Evolutionary conservation across 2,113 vertebrate species (phyloP), one percentile per base, ranked within the genome.

Genomic region (Ameiurus melas): DNA sequence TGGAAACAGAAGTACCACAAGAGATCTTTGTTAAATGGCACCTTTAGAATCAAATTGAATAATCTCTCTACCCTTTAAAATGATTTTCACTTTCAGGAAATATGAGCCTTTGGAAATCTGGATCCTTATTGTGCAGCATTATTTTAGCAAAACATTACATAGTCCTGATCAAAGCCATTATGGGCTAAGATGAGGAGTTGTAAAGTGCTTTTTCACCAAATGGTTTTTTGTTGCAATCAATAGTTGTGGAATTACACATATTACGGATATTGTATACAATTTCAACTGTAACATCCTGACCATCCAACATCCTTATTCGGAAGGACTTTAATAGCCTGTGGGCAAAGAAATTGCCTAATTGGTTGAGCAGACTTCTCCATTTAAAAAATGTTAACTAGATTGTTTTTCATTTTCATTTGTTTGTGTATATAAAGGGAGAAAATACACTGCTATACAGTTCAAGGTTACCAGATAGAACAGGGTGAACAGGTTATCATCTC

Each of bases 401-500:
- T 13, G 0, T 47, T 77, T 77, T 47, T 77, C 1, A 73, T 73
- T 73, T 55, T 16, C 27, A 84, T 70, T 47, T 62, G 71, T 78
- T 39, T 43, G 0, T 77, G 8, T 85, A 25, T 43, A 58, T 79
- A 27, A 60, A 14, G 33, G 16, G 12, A 47, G 51, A 39, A 25
- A 58, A 39, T 83, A 4, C 33, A 60, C 27, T 84, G n/a, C 43
- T 27, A 62, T n/a, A 62, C 25, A n/a, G 39, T 85, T 75, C 12
- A 58, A 57, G 53, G 22, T 43, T 77, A 78, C 47, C 36, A 73
- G 73, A 30, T 20, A 75, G 33, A 85, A 36, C 36, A 51, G 62
- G 82, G 51, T 73, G 27, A 78, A 62, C 36, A 87, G n/a, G 30
- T 55, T 68, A 85, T 83, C 68, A 55, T 82, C 7, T 86, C 43